Evolutionary conservation across 2,113 vertebrate genomes (phyloP).

Genomic region (Cynoglossus semilaevis): DNA sequence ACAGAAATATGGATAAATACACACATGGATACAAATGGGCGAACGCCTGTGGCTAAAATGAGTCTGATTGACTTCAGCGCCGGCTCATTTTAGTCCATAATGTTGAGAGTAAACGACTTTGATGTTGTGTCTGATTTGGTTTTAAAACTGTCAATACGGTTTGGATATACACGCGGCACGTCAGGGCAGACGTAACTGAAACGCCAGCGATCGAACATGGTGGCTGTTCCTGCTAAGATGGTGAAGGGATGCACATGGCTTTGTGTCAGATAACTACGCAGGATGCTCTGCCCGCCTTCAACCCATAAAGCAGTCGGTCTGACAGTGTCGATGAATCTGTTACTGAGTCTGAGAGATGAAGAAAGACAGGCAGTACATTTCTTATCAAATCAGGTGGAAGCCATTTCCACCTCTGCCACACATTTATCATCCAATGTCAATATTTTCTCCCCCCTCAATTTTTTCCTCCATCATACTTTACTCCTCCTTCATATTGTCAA

Average conservation of each 20-base stretch:
- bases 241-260: slow-evolving; percentile 43
- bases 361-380: slow-evolving; percentile 63
- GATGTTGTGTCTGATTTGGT: neutral
- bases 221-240: slow-evolving; percentile 33
- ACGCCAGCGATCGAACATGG: too few species aligned
- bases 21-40: slow-evolving; percentile 4
- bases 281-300: slow-evolving; percentile 38
- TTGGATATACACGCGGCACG: slow-evolving; percentile 14
- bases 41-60: neutral
- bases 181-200: too few species aligned
- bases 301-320: slow-evolving; percentile 46
- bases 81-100: neutral
- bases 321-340: slow-evolving; percentile 67
- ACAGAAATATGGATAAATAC: neutral
- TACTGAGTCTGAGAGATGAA: slow-evolving; percentile 60
- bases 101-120: neutral
- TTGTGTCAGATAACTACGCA: slow-evolving; percentile 44
- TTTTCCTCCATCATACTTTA: neutral
- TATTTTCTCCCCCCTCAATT: neutral
- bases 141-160: neutral
- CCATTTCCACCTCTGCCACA: slow-evolving; percentile 68
- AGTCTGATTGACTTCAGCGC: slow-evolving; percentile 1
- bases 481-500: slow-evolving; percentile 51
- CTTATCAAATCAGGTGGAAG: slow-evolving; percentile 69
- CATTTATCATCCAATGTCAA: slow-evolving; percentile 69